Base-by-base conservation (phyloP, 2,888 invertebrate species). In the Pammene aurita region DNA sequence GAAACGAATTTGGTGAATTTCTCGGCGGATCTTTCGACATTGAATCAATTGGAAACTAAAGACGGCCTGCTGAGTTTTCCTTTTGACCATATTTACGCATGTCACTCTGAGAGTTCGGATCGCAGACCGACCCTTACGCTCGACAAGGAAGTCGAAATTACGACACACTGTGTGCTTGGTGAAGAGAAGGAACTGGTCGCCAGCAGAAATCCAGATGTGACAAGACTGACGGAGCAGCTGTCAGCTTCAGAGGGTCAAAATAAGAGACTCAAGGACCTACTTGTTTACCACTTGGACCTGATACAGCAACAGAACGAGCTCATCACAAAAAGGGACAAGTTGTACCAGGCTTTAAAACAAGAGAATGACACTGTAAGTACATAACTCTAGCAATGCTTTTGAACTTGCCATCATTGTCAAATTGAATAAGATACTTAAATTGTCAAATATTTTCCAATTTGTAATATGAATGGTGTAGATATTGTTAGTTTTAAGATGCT, bases 281-380 rank as follows among this genome's bases (percentile, higher is more conserved):
- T 97, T 73, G 90, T 97, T 70, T 93, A 96, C 75, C 97, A 98
- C 85, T 92, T 98, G 79, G 97, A 98, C 86, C 92, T 98, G 72
- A 97, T 98, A 83, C 97, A 97, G 85, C 97, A 97, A 87, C 97
- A 98, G 88, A 96, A 96, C 80, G 97, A 97, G 80, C 94, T 96
- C 78, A 94, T 98, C 73, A 93, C 95, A 75, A 95, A 95, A 76
- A 96, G 96, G 87, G 97, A 98, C 77, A 96, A 96, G 83, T 93
- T 95, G 64, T 94, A 96, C 73, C 94, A 95, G 70, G 93, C 94
- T 66, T 89, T 97, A 44, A 94, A 94, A 80, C 94, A 95, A 78
- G 97, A 97, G 89, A 96, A 96, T 92, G 96, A 96, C 84, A 94
- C 95, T 86, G 96, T 98, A 93, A 93, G 94, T 85, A 26, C 2